Evolutionary conservation across 2,113 vertebrate species (phyloP), one percentile per base, ranked within the genome.

Genomic region (Malurus elegans): DNA sequence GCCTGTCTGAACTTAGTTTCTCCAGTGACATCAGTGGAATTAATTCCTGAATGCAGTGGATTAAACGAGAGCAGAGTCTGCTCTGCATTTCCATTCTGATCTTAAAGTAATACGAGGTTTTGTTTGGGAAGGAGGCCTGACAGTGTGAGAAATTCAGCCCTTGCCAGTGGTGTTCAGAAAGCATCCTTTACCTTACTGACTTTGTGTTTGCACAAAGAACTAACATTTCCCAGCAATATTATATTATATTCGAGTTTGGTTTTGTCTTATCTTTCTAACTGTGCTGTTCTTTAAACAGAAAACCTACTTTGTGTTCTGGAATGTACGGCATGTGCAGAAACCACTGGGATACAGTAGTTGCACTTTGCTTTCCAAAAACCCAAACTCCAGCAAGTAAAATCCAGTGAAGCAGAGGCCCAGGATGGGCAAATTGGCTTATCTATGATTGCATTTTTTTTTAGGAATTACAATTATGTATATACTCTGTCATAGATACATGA

Each of bases 311-410:
- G 32, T 86, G 26, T 79, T 84, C 80, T 79, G 79, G 88, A 90
- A 86, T 76, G 86, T 85, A 69, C 5, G 21, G 91, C 92, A 93
- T 95, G 85, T 73, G 48, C 87, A 92, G 85, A 95, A 95, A 93
- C 71, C 92, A 57, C 72, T 74, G 67, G 64, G 71, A 86, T 86
- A 60, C 82, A 85, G 95, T 91, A 94, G 88, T 74, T 93, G 79
- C 54, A 67, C 71, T 95, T 92, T 45, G 64, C 69, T 86, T 91
- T 92, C 93, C 87, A 92, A 92, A 86, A 94, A 53, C 47, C 54
- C 70, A 56, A 94, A 80, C 61, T 79, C 69, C 79, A 72, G 57
- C 58, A 51, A 57, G 85, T 18, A 88, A 75, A 84, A 74, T 56
- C 61, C 66, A 56, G 24, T 21, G 50, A 75, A 85, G 64, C 4